Percentiles rank a stretch among this genome's conserved stretches.
Evolutionary conservation across 2,888 invertebrate genomes (phyloP).

Genomic region (Proisotoma minuta): DNA sequence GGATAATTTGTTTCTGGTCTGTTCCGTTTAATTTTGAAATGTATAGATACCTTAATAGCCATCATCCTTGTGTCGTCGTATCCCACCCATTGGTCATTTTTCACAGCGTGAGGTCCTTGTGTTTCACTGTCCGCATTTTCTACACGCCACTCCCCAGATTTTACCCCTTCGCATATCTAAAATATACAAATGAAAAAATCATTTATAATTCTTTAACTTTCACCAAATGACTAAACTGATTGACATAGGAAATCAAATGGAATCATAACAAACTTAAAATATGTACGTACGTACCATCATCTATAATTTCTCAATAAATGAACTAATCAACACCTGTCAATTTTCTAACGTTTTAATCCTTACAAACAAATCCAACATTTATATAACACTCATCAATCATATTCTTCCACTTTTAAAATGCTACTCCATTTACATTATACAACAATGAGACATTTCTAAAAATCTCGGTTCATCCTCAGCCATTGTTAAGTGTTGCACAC

Average conservation of each 20-base stretch:
- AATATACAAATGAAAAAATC: constrained; percentile 17
- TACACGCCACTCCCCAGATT: constrained; percentile 73
- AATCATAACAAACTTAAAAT: too few species aligned
- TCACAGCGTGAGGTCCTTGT: constrained; percentile 85
- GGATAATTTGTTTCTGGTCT: too few species aligned
- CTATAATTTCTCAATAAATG: too few species aligned
- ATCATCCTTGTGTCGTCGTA: constrained; percentile 84
- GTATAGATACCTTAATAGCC: constrained; percentile 60
- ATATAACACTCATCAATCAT: not conserved
- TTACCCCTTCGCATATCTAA: constrained; percentile 79
- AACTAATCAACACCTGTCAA: not conserved
- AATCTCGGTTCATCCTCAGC: too few species aligned
- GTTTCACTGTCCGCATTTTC: constrained; percentile 73
- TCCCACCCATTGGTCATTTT: constrained; percentile 87
- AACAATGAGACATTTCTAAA: too few species aligned
- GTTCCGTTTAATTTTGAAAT: too few species aligned
- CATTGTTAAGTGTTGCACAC: too few species aligned
- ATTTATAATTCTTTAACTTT: not conserved
- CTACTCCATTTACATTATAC: not conserved
- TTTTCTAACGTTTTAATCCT: too few species aligned
- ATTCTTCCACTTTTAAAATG: not conserved
- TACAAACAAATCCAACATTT: too few species aligned
- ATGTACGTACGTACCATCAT: too few species aligned
- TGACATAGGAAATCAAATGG: too few species aligned
- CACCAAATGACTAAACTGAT: too few species aligned